Conservation (phyloP, 2,113 vertebrate genomes). For the Calyptomena viridis region DNA sequence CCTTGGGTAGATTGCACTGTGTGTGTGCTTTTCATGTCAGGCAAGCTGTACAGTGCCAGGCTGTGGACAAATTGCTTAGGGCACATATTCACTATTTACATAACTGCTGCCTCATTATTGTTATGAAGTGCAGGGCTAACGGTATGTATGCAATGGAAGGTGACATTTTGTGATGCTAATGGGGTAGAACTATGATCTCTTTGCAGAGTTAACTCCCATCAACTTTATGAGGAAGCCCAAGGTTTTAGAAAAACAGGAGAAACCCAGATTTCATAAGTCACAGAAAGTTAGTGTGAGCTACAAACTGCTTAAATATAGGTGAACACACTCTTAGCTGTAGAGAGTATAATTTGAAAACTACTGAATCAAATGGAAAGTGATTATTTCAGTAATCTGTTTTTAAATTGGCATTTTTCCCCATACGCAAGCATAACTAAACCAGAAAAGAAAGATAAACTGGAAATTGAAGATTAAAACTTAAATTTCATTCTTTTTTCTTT, state of each 20-base stretch:
- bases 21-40: constrained; percentile 36
- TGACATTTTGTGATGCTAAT: constrained; percentile 67
- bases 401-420: neutral
- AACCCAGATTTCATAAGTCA: neutral
- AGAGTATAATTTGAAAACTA: neutral
- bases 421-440: neutral
- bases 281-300: neutral
- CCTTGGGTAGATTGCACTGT: neutral
- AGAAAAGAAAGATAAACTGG: neutral
- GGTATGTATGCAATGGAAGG: constrained; percentile 54
- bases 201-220: neutral
- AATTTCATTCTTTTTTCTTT: neutral
- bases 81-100: constrained; percentile 66
- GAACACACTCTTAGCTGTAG: neutral
- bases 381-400: neutral
- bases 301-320: neutral
- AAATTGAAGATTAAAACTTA: neutral
- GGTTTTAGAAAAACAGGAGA: neutral
- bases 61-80: constrained; percentile 66
- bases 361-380: neutral
- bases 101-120: constrained; percentile 70
- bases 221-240: neutral
- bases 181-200: constrained; percentile 48
- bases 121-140: constrained; percentile 57
- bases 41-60: constrained; percentile 53